Conservation (phyloP, 1,140 invertebrate genomes). For the Colletes latitarsis region DNA sequence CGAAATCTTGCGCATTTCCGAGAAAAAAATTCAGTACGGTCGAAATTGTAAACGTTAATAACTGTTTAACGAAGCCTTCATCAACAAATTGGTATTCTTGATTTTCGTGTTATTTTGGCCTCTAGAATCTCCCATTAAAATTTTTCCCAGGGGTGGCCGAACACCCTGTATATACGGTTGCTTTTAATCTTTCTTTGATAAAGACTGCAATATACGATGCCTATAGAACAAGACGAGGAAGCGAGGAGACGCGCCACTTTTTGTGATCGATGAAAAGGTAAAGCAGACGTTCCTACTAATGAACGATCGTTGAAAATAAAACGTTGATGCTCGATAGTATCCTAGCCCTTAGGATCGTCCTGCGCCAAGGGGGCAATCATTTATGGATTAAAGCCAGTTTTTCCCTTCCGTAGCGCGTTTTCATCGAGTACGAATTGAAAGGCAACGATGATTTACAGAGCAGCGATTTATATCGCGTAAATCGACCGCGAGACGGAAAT, state of each 20-base stretch:
- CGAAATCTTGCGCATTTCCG: too few species aligned
- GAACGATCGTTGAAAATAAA: conserved; percentile 42
- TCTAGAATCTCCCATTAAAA: too few species aligned
- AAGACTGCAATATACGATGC: too few species aligned
- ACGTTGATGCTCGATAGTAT: conserved; percentile 7
- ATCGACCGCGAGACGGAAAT: conserved; percentile 32
- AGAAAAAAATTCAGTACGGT: too few species aligned
- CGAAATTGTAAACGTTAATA: too few species aligned
- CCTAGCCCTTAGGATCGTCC: neutral
- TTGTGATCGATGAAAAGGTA: conserved; percentile 31
- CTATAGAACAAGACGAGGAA: too few species aligned
- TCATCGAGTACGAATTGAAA: conserved; percentile 39
- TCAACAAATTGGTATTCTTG: too few species aligned
- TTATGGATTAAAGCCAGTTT: conserved; percentile 58
- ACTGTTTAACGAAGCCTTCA: too few species aligned
- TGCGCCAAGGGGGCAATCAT: conserved; percentile 59
- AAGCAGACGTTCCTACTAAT: conserved; percentile 21
- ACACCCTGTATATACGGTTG: too few species aligned
- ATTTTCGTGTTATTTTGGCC: too few species aligned
- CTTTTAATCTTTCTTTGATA: too few species aligned
- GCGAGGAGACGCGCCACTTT: neutral
- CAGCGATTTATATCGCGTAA: conserved; percentile 26
- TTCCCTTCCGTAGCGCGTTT: conserved; percentile 43
- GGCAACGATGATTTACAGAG: neutral
- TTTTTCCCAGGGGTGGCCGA: too few species aligned